A percentile compares a stretch with the other conserved stretches of the same genome.
These are phyloP conservation scores for Hemaris fuciformis DNA, from an alignment of 2,888 invertebrate species.

Conservation along the genomic window DNA sequence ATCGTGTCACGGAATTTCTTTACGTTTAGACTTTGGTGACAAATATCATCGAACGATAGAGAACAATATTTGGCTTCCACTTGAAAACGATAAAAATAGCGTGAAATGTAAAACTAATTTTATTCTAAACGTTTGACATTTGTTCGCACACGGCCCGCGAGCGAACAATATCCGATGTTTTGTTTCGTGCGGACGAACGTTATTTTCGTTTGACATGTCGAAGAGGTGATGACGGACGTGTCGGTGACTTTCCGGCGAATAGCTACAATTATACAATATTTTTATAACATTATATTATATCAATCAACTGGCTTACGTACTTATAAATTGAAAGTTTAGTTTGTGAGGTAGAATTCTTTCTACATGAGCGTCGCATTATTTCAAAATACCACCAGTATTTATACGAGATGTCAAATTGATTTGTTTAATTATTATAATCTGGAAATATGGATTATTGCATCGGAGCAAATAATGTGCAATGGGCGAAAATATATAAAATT, in stretches of 20 bases:
- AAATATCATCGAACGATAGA: not conserved
- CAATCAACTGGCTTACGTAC: not conserved
- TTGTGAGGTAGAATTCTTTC: no score
- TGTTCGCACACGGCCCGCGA: slow-evolving; percentile 53
- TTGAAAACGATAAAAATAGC: slow-evolving; percentile 23
- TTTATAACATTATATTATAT: slow-evolving; percentile 9
- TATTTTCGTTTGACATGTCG: slow-evolving; percentile 57
- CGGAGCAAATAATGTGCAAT: no score
- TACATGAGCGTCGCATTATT: no score
- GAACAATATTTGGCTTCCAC: not conserved
- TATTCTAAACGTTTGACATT: slow-evolving; percentile 55
- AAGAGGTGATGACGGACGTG: slow-evolving; percentile 56
- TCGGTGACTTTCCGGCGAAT: slow-evolving; percentile 48
- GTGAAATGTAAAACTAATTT: slow-evolving; percentile 36
- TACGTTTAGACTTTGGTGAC: not conserved
- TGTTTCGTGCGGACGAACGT: slow-evolving; percentile 44
- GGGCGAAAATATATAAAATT: no score
- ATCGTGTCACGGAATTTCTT: not conserved
- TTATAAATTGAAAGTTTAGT: no score
- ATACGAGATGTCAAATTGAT: no score
- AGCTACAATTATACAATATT: slow-evolving; percentile 19
- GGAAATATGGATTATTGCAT: no score
- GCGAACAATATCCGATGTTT: slow-evolving; percentile 59
- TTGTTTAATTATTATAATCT: no score
- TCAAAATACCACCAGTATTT: no score